Evolutionary conservation across 2,797 vertebrate genomes (phyloP), one percentile per base, ranked within the genome.

Genomic region (Melanotaenia trifasciata): DNA sequence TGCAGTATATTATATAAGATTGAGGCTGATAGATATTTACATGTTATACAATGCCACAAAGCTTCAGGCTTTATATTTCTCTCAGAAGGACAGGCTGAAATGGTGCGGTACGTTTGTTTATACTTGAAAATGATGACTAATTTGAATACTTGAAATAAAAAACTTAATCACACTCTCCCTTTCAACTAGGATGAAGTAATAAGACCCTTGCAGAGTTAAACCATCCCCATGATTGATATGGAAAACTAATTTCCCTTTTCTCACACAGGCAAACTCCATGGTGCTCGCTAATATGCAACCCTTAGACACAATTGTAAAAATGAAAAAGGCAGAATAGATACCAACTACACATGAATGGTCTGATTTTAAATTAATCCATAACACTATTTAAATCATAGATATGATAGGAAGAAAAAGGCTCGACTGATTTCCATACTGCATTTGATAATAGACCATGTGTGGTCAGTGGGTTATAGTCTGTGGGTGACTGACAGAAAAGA

Each of bases 81-180:
- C 47, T 50, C 47, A n/a, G 47, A 10, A 10, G n/a, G 47, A 50
- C 8, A 50, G 20, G n/a, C 8, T 47, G 10, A 50, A 50, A 11
- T 22, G 9, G 8, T 11, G 9, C n/a, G 0, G n/a, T 22, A 20
- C 47, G 2, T 22, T 1, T 43, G 3, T 43, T 43, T 16, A 14
- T 43, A 43, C 40, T 43, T 43, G 40, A 43, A 72, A 73, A 67
- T 71, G 74, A 76, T 2, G 0, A n/a, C 57, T 63, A 20, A 30
- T 28, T 58, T 68, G n/a, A 79, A 81, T 62, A 54, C 60, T 51
- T 78, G 62, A 78, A 78, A 73, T 78, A 36, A 35, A 30, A 58
- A 35, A 61, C 30, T 59, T 35, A 78, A 57, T 73, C 60, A 62
- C 13, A n/a, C 2, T 50, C 51, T 60, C 30, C 61, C 35, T 63